Percentiles rank a stretch among this genome's conserved stretches.
Evolutionary conservation across 2,113 vertebrate genomes (phyloP).

Genomic region (Ciconia maguari): DNA sequence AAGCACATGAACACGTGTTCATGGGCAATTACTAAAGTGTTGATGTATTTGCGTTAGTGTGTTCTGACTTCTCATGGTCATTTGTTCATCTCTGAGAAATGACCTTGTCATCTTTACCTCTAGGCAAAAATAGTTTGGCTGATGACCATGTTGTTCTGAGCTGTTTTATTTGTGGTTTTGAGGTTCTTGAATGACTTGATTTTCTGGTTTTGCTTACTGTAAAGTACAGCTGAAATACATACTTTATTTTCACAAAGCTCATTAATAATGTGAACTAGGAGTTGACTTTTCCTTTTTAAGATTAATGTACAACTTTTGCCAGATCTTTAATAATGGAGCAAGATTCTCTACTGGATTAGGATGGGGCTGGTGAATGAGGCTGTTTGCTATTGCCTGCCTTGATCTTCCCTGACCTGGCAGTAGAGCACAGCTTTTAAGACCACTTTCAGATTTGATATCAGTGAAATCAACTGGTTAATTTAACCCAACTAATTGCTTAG

Average conservation of each 20-base stretch:
- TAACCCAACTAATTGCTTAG: neutral
- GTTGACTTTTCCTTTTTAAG: neutral
- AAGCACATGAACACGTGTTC: too few species aligned
- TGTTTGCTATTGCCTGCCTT: neutral
- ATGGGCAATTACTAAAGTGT: neutral
- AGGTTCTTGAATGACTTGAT: neutral
- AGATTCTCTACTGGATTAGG: neutral
- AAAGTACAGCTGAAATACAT: neutral
- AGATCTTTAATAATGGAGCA: neutral
- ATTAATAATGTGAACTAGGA: neutral
- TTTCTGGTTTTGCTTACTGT: neutral
- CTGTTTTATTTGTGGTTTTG: neutral
- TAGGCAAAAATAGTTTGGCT: neutral
- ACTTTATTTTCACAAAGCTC: neutral
- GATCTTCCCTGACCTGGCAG: neutral
- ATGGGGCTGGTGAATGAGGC: neutral
- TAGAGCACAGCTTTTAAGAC: neutral
- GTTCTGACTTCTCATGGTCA: neutral
- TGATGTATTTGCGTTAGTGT: too few species aligned
- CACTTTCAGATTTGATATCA: neutral
- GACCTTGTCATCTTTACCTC: neutral
- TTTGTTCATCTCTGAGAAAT: neutral
- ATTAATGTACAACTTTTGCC: neutral
- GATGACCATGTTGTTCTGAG: neutral
- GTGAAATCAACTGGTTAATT: neutral